Evolutionary conservation across 2,113 vertebrate species (phyloP).

Genomic region (Lycaon pictus): DNA sequence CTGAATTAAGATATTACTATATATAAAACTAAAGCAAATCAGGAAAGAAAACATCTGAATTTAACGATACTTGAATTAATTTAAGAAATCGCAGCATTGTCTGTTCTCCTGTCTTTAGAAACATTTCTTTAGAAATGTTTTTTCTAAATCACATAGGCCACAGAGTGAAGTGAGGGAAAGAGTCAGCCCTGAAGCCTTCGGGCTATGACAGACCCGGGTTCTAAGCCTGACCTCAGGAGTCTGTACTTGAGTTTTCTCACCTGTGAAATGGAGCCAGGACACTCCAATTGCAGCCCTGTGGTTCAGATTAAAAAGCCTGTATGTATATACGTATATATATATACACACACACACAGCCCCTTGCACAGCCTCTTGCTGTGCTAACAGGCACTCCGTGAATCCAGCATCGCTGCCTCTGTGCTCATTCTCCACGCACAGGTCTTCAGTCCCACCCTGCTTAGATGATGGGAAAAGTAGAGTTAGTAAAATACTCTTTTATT

Average conservation of each 20-base stretch:
- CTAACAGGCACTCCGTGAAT: background rate
- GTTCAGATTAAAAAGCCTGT: background rate
- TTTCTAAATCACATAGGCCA: background rate
- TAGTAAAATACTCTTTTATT: background rate
- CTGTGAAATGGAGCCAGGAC: background rate
- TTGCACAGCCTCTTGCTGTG: accelerated
- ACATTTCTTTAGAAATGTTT: background rate
- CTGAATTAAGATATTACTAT: background rate
- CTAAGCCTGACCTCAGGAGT: background rate
- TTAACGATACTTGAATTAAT: background rate
- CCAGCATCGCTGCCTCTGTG: accelerated
- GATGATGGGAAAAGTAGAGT: background rate
- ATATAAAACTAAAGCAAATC: background rate
- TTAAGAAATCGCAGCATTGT: background rate
- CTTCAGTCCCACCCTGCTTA: background rate
- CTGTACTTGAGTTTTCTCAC: background rate
- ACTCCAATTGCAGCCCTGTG: accelerated
- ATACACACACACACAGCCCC: background rate
- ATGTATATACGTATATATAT: accelerated
- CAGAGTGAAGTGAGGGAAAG: background rate
- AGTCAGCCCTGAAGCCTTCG: background rate
- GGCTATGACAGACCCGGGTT: background rate
- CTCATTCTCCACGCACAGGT: background rate
- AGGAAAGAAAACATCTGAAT: slow-evolving; percentile 1
- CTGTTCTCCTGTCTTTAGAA: background rate